phyloP scores from a whole-genome alignment of 30 jellyfish, hydroid and myxozoan genomes.

The Aurelia coerulea region DNA sequence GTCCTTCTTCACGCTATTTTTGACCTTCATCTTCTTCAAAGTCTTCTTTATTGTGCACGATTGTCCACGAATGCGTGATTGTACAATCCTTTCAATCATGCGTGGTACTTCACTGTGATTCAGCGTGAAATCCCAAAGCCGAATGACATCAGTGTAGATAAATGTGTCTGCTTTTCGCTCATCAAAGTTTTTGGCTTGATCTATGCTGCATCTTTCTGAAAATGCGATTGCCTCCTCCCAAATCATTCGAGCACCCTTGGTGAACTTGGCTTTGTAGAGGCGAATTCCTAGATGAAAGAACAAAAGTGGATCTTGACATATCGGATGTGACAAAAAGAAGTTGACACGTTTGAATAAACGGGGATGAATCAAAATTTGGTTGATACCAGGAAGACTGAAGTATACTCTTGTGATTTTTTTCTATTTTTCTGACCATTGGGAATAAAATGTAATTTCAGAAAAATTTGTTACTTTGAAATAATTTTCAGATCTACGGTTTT shows the following conservation, averaged over 20 bases:
- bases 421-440: too few species aligned
- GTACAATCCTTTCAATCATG: conserved; percentile 48
- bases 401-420: too few species aligned
- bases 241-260: conserved; percentile 62
- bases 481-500: too few species aligned
- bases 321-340: too few species aligned
- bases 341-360: too few species aligned
- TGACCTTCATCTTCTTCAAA: conserved; percentile 16
- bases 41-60: conserved; percentile 50
- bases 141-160: conserved; percentile 77
- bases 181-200: conserved; percentile 9
- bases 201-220: conserved; percentile 71
- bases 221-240: conserved; percentile 90
- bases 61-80: conserved; percentile 79
- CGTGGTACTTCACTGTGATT: conserved; percentile 67
- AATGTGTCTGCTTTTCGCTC: conserved; percentile 4
- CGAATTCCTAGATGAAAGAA: conserved; percentile 39
- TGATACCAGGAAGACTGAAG: too few species aligned
- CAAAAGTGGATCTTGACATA: background rate
- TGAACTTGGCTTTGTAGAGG: conserved; percentile 64
- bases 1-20: background rate
- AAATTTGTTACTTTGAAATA: too few species aligned
- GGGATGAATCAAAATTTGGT: too few species aligned
- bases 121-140: conserved; percentile 80
- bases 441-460: too few species aligned